Conservation (phyloP, 2,113 vertebrate genomes). For the Gavialis gangeticus region DNA sequence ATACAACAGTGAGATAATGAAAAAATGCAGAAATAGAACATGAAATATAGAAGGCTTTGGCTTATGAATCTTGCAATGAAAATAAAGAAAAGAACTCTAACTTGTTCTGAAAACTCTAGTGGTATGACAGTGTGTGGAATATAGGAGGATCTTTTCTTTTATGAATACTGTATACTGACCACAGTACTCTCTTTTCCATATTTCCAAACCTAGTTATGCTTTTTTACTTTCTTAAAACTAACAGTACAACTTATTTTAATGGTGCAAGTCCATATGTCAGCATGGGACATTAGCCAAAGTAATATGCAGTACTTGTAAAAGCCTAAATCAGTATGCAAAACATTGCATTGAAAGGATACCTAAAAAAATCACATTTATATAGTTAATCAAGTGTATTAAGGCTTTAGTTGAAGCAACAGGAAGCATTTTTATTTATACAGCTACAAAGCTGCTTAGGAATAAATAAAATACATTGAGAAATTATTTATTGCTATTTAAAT, state of each 20-base stretch:
- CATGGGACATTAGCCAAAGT: not conserved
- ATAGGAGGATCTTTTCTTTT: not conserved
- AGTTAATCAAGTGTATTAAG: constrained; percentile 2
- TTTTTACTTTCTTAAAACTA: not conserved
- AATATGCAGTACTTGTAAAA: not conserved
- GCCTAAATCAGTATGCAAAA: not conserved
- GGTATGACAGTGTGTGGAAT: not conserved
- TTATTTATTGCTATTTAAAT: constrained; percentile 26
- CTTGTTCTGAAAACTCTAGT: not conserved
- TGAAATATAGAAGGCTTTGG: not conserved
- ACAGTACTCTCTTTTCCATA: not conserved
- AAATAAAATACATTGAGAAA: not conserved
- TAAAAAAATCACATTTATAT: not conserved
- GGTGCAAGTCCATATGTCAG: not conserved
- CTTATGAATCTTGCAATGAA: constrained; percentile 41
- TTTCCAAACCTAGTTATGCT: not conserved
- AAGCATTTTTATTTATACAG: not conserved
- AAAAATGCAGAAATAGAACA: constrained; percentile 57
- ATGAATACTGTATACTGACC: not conserved
- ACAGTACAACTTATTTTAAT: not conserved
- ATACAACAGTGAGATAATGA: constrained; percentile 56
- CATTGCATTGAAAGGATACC: not conserved
- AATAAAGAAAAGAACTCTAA: constrained; percentile 8
- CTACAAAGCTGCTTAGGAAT: not conserved
- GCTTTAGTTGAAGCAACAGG: not conserved